Base-by-base conservation (phyloP, 2,888 invertebrate genomes). In the Timema podura region DNA sequence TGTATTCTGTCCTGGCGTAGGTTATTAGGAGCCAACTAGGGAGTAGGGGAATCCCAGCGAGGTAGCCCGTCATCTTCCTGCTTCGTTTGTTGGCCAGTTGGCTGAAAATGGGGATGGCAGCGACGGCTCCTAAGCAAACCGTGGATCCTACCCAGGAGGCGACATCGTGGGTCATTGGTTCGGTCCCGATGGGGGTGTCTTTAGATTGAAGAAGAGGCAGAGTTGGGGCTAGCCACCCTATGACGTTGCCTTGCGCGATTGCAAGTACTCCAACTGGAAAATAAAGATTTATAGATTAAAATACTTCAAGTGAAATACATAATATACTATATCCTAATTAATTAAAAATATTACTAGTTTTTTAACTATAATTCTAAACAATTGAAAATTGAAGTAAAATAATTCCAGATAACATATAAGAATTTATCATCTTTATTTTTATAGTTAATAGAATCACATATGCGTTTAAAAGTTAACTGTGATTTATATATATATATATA, bases 161-260 rank as follows among this genome's bases (percentile, higher is more conserved):
- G 65, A 83, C 83, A 0, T 83, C 78, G 0, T 83, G 78, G 45
- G 82, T 79, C 13, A 83, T 81, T 81, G 88, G 82, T 0, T 85
- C 82, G 0, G 78, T 77, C 2, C 84, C 79, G 0, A 86, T 77
- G 0, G 84, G 84, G 0, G 83, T 81, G 16, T 79, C 75, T 5
- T 79, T 76, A 0, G 82, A 80, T 15, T 82, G 80, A 59, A 85
- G 80, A 13, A 82, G 78, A 0, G 82, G 80, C 0, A 84, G 77
- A 0, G 86, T 84, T 68, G 87, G 87, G 0, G 89, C 87, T 0
- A 86, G 83, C 87, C 88, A 88, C 1, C 86, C 86, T 68, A 84
- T 81, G 71, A 84, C 80, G 80, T 84, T 85, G 5, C 87, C 87
- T 78, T 85, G 83, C 77, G 84, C 84, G 69, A 86, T 78, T 9